These are phyloP conservation scores for Temnothorax longispinosus DNA, from an alignment of 1,140 invertebrate species.

Conservation along the genomic window DNA sequence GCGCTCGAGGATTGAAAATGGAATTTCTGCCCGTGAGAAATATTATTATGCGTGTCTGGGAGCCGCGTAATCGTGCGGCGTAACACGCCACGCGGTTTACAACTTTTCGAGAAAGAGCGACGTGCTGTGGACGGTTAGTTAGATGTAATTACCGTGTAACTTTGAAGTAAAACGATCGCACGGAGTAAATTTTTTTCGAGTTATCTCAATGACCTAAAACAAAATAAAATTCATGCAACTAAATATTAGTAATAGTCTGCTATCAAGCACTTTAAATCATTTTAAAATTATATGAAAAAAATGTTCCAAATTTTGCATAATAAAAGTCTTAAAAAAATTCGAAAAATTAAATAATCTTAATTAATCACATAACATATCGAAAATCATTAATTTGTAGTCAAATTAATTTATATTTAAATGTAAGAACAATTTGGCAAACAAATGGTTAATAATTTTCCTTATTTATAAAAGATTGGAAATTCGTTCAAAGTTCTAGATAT, in stretches of 20 bases:
- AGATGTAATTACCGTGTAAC: slow-evolving; percentile 26
- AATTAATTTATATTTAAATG: not conserved
- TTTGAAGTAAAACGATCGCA: not conserved
- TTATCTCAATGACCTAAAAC: not conserved
- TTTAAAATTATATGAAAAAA: not conserved
- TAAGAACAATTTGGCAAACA: not conserved
- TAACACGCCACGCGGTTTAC: not conserved
- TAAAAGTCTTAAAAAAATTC: not conserved
- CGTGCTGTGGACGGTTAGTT: not conserved
- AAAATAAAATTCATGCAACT: not conserved
- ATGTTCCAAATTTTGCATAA: not conserved
- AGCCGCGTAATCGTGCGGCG: not conserved
- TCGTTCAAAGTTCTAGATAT: not conserved
- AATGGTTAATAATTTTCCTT: not conserved
- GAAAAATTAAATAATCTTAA: not conserved
- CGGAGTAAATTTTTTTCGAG: too few relatives aligned
- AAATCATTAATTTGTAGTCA: not conserved
- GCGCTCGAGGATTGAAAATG: not conserved
- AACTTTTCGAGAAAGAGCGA: not conserved
- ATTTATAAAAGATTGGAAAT: not conserved
- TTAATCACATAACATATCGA: not conserved
- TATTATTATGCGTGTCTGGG: not conserved
- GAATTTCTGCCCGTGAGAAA: not conserved
- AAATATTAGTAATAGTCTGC: too few relatives aligned
- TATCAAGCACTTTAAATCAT: not conserved